Percentiles rank a stretch among this genome's conserved stretches.
These are phyloP conservation scores for Myanophis thanlyinensis DNA, from an alignment of 2,113 vertebrate species.

Conservation along the genomic window DNA sequence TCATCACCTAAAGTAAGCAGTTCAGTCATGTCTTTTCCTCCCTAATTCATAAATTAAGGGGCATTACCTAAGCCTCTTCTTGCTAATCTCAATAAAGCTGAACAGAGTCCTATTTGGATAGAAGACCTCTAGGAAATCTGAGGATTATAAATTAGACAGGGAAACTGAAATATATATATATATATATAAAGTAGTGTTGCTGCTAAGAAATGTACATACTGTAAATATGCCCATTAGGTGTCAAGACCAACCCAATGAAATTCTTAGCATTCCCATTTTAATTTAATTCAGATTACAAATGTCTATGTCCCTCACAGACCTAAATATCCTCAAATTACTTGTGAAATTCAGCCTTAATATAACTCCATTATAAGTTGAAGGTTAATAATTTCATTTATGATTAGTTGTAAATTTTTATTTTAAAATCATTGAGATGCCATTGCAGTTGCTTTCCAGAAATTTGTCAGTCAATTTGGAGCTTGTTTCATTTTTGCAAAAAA, in stretches of 20 bases:
- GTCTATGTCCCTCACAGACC: background rate
- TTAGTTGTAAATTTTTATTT: background rate
- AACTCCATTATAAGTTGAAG: background rate
- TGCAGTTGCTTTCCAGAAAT: slow-evolving; percentile 11
- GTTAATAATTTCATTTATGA: background rate
- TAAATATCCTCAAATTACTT: background rate
- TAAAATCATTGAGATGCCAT: background rate
- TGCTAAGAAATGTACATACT: background rate
- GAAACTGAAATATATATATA: background rate
- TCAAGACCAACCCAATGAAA: background rate
- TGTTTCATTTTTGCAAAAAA: slow-evolving; percentile 27
- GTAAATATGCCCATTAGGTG: background rate
- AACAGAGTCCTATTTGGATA: background rate
- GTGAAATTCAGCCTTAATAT: background rate
- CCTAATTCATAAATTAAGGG: background rate
- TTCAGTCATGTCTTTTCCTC: slow-evolving; percentile 6
- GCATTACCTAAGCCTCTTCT: background rate
- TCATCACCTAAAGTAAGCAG: background rate
- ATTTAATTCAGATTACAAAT: background rate
- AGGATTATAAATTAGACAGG: background rate
- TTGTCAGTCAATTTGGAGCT: slow-evolving; percentile 23
- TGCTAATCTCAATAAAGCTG: background rate
- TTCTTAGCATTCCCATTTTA: background rate
- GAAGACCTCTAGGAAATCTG: background rate
- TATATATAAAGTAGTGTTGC: no score